Evolutionary conservation across 1,140 invertebrate genomes (phyloP), one percentile per base, ranked within the genome.

Genomic region (Panagrolaimus sp.): DNA sequence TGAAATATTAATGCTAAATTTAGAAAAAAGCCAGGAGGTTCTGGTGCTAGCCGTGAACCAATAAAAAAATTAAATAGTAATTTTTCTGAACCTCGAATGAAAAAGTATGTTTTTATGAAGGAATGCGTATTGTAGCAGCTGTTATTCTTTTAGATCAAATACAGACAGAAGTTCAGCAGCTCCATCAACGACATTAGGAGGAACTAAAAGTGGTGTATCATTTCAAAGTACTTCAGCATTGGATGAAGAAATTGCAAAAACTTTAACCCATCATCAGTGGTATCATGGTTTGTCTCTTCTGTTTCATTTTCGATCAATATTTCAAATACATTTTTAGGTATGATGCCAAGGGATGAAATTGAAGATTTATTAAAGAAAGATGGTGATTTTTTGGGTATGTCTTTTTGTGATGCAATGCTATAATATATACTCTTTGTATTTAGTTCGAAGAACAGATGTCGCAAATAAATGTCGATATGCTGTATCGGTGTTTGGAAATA

Each of bases 301-400:
- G n/a, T n/a, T n/a, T n/a, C n/a, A n/a, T n/a, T n/a, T n/a, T n/a
- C n/a, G n/a, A n/a, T n/a, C n/a, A n/a, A n/a, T n/a, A n/a, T n/a
- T n/a, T n/a, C n/a, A n/a, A n/a, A n/a, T n/a, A n/a, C n/a, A n/a
- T n/a, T n/a, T n/a, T n/a, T n/a, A n/a, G n/a, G 94, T 2, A 92
- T 96, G 1, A 81, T 98, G 45, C 94, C 94, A 0, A 86, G 94
- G 51, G 93, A 96, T 84, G 93, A 98, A 86, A 93, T 96, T 2
- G 92, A 96, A 11, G 85, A 93, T 68, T 86, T 97, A 14, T 85
- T 97, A 23, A 88, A 89, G 13, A 89, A 89, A 61, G 91, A 97
- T 78, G 93, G 93, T 0, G 93, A 96, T 82, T 98, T 92, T 84
- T 86, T 98, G 63, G 92, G 51, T 57, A 25, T 23, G 8, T 57